A percentile compares a stretch with the other conserved stretches of the same genome.
Conservation (phyloP, 2,797 vertebrate species). For the Tamandua tetradactyla region DNA sequence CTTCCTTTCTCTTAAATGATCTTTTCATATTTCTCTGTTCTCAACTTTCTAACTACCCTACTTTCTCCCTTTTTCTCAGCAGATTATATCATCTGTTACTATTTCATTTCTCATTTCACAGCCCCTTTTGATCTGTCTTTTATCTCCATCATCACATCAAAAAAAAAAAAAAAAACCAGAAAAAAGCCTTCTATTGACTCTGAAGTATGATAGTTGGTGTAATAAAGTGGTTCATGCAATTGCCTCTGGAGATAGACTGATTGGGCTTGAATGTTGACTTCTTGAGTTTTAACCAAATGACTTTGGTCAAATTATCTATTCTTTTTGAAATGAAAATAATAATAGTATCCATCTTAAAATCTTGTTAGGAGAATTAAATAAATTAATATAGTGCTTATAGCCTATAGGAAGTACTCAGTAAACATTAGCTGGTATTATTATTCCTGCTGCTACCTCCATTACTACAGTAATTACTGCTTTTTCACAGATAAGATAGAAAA, state of each 20-base stretch:
- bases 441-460: neutral
- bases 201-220: neutral
- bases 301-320: neutral
- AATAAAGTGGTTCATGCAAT: neutral
- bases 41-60: neutral
- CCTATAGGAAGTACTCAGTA: neutral
- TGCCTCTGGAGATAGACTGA: neutral
- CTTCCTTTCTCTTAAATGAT: neutral
- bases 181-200: no score
- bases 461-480: neutral
- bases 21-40: neutral
- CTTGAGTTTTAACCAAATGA: neutral
- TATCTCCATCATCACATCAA: neutral
- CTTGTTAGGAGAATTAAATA: neutral
- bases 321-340: neutral
- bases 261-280: neutral
- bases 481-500: slow-evolving; percentile 1
- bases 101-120: neutral
- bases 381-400: neutral
- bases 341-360: neutral
- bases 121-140: neutral
- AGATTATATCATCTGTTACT: neutral
- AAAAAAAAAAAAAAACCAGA: no score
- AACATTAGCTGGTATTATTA: neutral
- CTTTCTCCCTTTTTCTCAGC: neutral